Evolutionary conservation across 2,113 vertebrate genomes (phyloP).

Genomic region (Chloropsis hardwickii): DNA sequence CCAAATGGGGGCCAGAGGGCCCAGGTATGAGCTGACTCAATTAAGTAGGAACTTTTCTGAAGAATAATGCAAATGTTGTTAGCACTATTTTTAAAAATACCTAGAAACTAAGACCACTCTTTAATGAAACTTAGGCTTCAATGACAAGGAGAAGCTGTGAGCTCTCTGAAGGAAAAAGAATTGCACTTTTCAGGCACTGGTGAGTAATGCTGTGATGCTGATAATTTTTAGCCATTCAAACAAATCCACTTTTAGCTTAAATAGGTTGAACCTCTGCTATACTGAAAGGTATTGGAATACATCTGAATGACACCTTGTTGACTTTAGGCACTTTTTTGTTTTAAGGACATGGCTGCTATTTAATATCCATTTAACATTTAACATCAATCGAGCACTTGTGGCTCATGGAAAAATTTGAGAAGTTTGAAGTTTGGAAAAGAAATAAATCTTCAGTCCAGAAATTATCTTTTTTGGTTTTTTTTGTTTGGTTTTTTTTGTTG

Average conservation of each 20-base stretch:
- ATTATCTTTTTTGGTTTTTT: fast-evolving
- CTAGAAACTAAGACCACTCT: background rate
- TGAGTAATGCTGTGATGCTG: background rate
- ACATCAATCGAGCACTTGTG: background rate
- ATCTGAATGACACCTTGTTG: background rate
- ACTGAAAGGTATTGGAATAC: background rate
- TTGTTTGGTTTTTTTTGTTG: background rate
- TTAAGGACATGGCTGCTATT: too few relatives aligned
- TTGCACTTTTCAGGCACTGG: background rate
- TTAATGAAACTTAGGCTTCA: background rate
- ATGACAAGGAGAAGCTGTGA: background rate
- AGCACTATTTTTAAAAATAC: background rate
- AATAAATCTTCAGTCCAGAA: background rate
- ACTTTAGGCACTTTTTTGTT: background rate
- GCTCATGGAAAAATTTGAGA: background rate
- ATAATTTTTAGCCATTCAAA: background rate
- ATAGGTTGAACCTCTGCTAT: background rate
- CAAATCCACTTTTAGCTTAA: background rate
- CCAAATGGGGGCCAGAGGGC: background rate
- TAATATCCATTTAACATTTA: too few relatives aligned
- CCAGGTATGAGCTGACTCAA: background rate
- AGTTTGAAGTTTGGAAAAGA: background rate
- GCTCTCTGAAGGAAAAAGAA: background rate
- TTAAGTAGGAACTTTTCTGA: background rate
- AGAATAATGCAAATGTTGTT: background rate